A percentile compares a stretch with the other conserved stretches of the same genome.
Evolutionary conservation across 2,113 vertebrate species (phyloP).

Genomic region (Ciconia stormi): DNA sequence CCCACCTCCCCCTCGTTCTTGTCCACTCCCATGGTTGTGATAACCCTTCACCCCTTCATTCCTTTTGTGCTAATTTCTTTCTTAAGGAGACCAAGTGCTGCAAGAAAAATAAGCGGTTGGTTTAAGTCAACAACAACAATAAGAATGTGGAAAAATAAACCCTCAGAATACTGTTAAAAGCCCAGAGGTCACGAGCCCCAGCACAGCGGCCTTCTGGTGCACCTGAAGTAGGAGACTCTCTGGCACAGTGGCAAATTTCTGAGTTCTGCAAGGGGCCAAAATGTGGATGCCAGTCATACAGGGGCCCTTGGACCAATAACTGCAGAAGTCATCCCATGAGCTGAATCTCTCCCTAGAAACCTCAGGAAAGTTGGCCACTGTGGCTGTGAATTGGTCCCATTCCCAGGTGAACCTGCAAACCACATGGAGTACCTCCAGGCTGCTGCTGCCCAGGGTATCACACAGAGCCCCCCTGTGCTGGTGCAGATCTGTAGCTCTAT

Average conservation of each 20-base stretch:
- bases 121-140: not conserved
- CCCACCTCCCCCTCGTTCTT: not conserved
- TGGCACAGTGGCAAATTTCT: not conserved
- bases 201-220: not conserved
- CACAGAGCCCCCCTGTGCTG: not conserved
- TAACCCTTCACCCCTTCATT: not conserved
- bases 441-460: not conserved
- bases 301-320: not conserved
- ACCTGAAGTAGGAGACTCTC: not conserved
- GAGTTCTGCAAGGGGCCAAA: not conserved
- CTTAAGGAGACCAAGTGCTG: not conserved
- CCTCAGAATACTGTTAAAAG: not conserved
- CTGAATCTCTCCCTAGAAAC: not conserved
- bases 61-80: conserved; percentile 8
- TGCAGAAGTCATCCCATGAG: not conserved
- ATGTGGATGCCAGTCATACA: not conserved
- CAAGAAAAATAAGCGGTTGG: not conserved
- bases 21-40: not conserved
- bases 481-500: not conserved
- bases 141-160: not conserved
- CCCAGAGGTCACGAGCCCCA: not conserved
- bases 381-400: not conserved
- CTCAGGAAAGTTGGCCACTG: not conserved
- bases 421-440: not conserved
- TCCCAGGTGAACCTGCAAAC: not conserved